phyloP scores from a whole-genome alignment of 2,797 vertebrate genomes.

The Alca torda region DNA sequence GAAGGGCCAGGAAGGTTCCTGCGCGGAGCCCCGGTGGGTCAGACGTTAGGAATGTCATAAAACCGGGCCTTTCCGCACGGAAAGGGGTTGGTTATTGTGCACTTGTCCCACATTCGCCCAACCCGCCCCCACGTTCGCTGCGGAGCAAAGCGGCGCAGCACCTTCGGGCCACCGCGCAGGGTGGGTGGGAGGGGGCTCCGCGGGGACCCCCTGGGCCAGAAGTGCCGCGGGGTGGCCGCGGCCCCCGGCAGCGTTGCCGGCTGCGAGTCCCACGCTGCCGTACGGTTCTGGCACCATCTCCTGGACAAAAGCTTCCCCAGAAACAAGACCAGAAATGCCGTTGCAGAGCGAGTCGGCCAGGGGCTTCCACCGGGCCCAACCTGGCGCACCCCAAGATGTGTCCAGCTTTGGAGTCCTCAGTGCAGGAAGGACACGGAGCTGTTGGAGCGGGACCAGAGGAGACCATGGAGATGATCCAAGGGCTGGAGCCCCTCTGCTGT shows the following conservation, averaged over 20 bases:
- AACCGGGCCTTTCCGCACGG: neutral
- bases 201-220: neutral
- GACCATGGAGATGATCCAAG: too few species aligned
- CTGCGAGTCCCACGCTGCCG: neutral
- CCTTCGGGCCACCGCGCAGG: neutral
- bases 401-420: neutral
- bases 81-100: neutral
- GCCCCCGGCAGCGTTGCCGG: accelerated
- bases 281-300: conserved; percentile 50
- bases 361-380: accelerated
- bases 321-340: accelerated
- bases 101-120: accelerated
- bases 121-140: neutral
- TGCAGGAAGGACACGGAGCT: too few species aligned
- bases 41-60: neutral
- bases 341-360: accelerated
- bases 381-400: accelerated
- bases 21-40: neutral
- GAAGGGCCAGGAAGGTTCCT: neutral
- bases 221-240: neutral
- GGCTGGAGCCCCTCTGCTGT: too few species aligned
- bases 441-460: too few species aligned
- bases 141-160: neutral
- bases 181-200: neutral
- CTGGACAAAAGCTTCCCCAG: conserved; percentile 10